Evolutionary conservation across 2,888 invertebrate species (phyloP).

Genomic region (Enoplolaimus lenunculus): DNA sequence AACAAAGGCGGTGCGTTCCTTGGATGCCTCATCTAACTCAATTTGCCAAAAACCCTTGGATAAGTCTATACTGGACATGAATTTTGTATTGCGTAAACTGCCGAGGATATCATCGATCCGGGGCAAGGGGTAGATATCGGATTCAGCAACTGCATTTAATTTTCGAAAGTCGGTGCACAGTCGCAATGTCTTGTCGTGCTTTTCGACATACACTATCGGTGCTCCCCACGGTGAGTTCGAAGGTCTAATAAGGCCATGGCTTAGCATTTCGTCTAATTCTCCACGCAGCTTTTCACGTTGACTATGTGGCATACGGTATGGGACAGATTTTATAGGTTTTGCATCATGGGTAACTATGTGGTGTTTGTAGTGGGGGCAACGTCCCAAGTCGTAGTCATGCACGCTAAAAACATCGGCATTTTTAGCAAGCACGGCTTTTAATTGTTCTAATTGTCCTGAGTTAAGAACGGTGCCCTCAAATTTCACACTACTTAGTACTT

Average conservation of each 20-base stretch:
- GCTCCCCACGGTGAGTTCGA: slow-evolving; percentile 36
- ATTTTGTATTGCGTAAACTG: background rate
- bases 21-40: background rate
- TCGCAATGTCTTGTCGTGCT: slow-evolving; percentile 30
- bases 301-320: background rate
- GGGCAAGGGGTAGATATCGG: slow-evolving; percentile 24
- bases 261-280: slow-evolving; percentile 1
- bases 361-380: background rate
- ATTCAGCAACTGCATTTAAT: slow-evolving; percentile 25
- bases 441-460: background rate
- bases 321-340: background rate
- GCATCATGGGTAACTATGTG: background rate
- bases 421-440: background rate
- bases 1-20: slow-evolving; percentile 4
- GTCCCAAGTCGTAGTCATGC: background rate
- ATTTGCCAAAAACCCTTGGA: slow-evolving; percentile 22
- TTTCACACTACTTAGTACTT: too few species aligned
- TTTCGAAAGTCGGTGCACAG: slow-evolving; percentile 29
- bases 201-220: slow-evolving; percentile 37
- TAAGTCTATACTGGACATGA: slow-evolving; percentile 16
- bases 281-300: background rate
- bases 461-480: too few species aligned
- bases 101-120: slow-evolving; percentile 23
- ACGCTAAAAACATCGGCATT: background rate
- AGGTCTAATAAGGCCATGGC: slow-evolving; percentile 24